Conservation (phyloP, 2,888 invertebrate species). For the Cybosia mesomella region DNA sequence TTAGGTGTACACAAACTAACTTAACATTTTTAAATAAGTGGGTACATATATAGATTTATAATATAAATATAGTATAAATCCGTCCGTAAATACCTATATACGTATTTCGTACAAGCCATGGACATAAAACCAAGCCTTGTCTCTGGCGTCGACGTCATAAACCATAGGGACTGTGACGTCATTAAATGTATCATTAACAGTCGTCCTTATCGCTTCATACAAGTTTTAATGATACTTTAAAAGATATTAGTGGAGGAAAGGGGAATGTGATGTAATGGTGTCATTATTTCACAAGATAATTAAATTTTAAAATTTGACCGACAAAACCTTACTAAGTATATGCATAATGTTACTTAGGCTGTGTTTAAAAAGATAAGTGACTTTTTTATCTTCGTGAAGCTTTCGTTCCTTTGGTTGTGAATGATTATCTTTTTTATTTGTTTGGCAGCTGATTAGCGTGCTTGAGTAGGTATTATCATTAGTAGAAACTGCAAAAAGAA, state of each 20-base stretch:
- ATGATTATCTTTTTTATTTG: too few species aligned
- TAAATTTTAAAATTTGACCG: neutral
- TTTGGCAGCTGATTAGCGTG: too few species aligned
- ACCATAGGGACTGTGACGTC: constrained; percentile 58
- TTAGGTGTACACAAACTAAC: too few species aligned
- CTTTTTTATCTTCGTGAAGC: too few species aligned
- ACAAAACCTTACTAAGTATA: neutral
- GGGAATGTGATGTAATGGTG: constrained; percentile 12
- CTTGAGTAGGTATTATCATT: too few species aligned
- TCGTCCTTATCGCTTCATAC: constrained; percentile 76
- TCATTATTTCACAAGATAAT: constrained; percentile 7
- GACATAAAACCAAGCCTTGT: constrained; percentile 46
- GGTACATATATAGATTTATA: too few species aligned
- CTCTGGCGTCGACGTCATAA: constrained; percentile 53
- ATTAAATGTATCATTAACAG: constrained; percentile 76
- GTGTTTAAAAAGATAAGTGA: too few species aligned
- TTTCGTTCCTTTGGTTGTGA: too few species aligned
- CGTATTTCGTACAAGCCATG: constrained; percentile 49
- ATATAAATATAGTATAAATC: neutral
- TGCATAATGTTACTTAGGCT: too few species aligned
- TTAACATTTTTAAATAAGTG: too few species aligned
- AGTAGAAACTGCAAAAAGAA: too few species aligned
- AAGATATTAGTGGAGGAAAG: constrained; percentile 53
- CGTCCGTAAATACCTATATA: constrained; percentile 41
- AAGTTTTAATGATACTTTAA: constrained; percentile 82